Evolutionary conservation across 2,113 vertebrate genomes (phyloP), one percentile per base, ranked within the genome.

Genomic region (Desmodus rotundus): DNA sequence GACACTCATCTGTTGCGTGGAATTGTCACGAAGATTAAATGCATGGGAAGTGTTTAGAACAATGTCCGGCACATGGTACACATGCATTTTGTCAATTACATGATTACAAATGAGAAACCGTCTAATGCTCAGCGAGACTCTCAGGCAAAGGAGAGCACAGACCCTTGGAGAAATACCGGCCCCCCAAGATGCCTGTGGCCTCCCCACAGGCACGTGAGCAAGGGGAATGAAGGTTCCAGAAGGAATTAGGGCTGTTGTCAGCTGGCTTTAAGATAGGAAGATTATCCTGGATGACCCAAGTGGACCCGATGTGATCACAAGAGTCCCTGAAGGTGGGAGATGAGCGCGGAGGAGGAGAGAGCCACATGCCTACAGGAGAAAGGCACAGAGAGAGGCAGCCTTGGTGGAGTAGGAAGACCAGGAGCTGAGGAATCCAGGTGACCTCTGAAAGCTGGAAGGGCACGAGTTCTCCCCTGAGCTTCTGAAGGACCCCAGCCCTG

Each of bases 41-140:
- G 15, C 31, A n/a, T 4, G 2, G 0, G 15, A 78, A 8, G 26
- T 28, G 19, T 38, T 73, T 26, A 56, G 38, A 50, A 5, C 22
- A 2, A 12, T 14, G 47, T 41, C 54, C 1, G 26, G 45, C 8
- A 22, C 47, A 10, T 0, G 9, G 47, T 20, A 43, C 31, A 2
- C 0, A 4, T 22, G 8, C 6, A 7, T 11, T 63, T 17, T 10
- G 33, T 45, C 33, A 28, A 16, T 41, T 13, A 24, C 8, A 0
- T 8, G n/a, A 17, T 92, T 47, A 11, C 12, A 85, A 43, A 68
- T 4, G 24, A 73, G 56, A 58, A 24, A 56, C 3, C 10, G 7
- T 36, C 15, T 36, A 17, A 7, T 31, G 50, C 26, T 47, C 12
- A 3, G 7, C 11, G 52, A 67, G 43, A 78, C 33, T 76, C 80